Evolutionary conservation across 2,888 invertebrate species (phyloP).

Genomic region (Marasmarcha lunaedactyla): DNA sequence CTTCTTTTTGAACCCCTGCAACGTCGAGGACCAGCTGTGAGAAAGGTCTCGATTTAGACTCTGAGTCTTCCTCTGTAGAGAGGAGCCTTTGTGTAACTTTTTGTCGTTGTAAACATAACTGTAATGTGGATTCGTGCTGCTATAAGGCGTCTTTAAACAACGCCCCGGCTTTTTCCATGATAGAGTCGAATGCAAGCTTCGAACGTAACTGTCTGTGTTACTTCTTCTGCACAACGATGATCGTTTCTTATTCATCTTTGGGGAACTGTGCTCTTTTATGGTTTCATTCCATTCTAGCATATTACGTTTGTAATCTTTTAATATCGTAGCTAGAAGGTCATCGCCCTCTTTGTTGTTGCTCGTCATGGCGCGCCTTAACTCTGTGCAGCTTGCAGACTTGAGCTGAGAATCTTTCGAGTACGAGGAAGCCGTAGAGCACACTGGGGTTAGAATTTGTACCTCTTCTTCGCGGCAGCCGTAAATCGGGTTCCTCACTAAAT

Average conservation of each 20-base stretch:
- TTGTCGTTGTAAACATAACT: slow-evolving; percentile 36
- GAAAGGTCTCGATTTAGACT: slow-evolving; percentile 36
- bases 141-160: slow-evolving; percentile 27
- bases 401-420: slow-evolving; percentile 49
- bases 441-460: slow-evolving; percentile 33
- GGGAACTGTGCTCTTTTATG: slow-evolving; percentile 45
- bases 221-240: slow-evolving; percentile 33
- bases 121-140: slow-evolving; percentile 27
- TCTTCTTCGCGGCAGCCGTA: slow-evolving; percentile 48
- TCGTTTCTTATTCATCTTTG: slow-evolving; percentile 33
- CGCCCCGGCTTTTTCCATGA: slow-evolving; percentile 39
- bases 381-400: slow-evolving; percentile 52
- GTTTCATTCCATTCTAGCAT: slow-evolving; percentile 65
- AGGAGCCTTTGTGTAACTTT: slow-evolving; percentile 22
- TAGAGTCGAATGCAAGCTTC: slow-evolving; percentile 47
- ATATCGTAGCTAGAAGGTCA: slow-evolving; percentile 37
- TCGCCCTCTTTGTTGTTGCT: slow-evolving; percentile 30
- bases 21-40: slow-evolving; percentile 35
- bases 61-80: slow-evolving; percentile 32
- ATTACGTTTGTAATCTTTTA: slow-evolving; percentile 56
- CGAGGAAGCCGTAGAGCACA: slow-evolving; percentile 34
- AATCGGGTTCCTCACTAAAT: slow-evolving; percentile 50
- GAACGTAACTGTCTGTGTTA: slow-evolving; percentile 40
- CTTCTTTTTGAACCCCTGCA: slow-evolving; percentile 42
- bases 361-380: slow-evolving; percentile 45